Percentiles rank a stretch among this genome's conserved stretches.
phyloP scores from a whole-genome alignment of 2,113 vertebrate species.

The Sorex araneus region DNA sequence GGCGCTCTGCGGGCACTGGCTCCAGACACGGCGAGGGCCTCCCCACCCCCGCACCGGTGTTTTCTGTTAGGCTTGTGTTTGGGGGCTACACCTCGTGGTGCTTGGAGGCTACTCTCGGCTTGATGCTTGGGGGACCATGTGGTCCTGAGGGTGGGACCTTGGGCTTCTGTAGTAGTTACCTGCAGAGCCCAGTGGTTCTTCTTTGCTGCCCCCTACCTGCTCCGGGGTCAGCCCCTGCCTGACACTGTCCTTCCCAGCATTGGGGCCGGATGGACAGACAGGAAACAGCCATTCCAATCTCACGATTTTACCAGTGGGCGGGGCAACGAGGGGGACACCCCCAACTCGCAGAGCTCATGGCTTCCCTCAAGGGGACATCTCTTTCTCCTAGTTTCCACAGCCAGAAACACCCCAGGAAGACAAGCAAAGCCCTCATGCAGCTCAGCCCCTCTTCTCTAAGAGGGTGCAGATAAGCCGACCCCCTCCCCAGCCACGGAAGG shows the following conservation, averaged over 20 bases:
- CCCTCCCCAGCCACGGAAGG: slow-evolving; percentile 43
- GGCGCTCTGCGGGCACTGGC: no score
- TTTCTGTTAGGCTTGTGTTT: no score
- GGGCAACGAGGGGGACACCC: accelerated
- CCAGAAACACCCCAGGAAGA: not conserved
- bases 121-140: not conserved
- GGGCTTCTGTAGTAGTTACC: no score
- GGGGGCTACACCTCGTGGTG: no score
- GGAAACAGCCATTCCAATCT: not conserved
- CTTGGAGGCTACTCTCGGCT: no score
- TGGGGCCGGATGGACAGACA: not conserved
- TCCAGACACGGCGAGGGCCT: not conserved
- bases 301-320: not conserved
- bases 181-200: no score
- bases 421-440: not conserved
- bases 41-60: not conserved
- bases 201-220: not conserved
- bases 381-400: not conserved
- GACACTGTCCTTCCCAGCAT: not conserved
- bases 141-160: not conserved
- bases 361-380: not conserved
- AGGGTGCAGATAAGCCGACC: not conserved
- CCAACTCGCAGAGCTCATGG: not conserved
- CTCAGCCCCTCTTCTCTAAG: not conserved
- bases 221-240: not conserved